phyloP scores from a whole-genome alignment of 2,888 invertebrate species.

The Sipunculus nudus region DNA sequence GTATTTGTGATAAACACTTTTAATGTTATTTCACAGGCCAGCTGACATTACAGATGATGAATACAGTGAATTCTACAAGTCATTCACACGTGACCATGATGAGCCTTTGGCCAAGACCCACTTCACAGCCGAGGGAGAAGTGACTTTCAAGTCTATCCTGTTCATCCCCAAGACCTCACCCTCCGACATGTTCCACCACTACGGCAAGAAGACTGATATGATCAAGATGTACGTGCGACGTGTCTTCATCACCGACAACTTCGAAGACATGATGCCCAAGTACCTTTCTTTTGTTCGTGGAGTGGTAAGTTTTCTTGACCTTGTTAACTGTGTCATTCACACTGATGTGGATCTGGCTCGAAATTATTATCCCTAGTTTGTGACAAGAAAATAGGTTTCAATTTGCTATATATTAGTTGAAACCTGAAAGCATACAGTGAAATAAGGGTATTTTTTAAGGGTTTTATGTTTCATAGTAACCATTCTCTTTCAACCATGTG shows the following conservation, averaged over 20 bases:
- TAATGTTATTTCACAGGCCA: conserved; percentile 67
- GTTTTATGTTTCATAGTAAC: no score
- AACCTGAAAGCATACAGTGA: no score
- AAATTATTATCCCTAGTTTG: no score
- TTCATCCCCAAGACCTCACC: conserved; percentile 93
- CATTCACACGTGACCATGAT: conserved; percentile 87
- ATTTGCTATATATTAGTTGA: no score
- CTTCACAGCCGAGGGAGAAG: conserved; percentile 99
- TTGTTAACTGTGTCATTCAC: no score
- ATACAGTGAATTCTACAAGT: conserved; percentile 95
- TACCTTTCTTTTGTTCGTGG: conserved; percentile 95
- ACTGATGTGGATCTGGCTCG: no score
- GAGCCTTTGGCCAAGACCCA: conserved; percentile 89
- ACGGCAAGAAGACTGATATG: conserved; percentile 92
- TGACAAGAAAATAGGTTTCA: no score
- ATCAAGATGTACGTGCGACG: conserved; percentile 97
- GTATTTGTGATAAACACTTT: neutral
- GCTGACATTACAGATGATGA: conserved; percentile 85
- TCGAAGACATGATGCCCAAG: conserved; percentile 99
- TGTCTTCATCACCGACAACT: conserved; percentile 99
- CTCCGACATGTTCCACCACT: conserved; percentile 90
- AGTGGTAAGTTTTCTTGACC: conserved; percentile 73
- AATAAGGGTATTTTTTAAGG: no score
- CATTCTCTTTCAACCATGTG: no score
- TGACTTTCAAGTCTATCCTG: conserved; percentile 95